These are phyloP conservation scores for Salminus brasiliensis DNA, from an alignment of 2,113 vertebrate genomes.

Conservation along the genomic window DNA sequence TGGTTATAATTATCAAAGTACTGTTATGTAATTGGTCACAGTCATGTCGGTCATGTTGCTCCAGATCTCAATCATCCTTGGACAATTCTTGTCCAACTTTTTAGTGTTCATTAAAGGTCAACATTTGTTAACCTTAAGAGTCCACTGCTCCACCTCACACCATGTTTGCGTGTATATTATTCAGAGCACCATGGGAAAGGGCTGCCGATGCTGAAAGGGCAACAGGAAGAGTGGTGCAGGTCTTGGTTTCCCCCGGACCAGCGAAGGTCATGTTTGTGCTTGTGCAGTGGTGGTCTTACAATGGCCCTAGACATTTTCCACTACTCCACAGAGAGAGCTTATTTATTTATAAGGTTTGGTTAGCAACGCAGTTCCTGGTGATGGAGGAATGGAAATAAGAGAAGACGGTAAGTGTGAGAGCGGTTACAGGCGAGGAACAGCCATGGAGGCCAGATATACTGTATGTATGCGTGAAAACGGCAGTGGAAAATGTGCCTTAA, in stretches of 20 bases:
- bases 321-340: background rate
- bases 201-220: constrained; percentile 10
- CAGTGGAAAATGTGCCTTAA: too few species aligned
- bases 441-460: too few species aligned
- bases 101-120: too few species aligned
- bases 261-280: background rate
- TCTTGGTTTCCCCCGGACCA: background rate
- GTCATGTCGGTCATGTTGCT: too few species aligned
- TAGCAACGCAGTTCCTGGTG: background rate
- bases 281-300: background rate
- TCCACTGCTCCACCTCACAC: background rate
- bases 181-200: constrained; percentile 14
- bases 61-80: background rate
- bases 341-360: background rate
- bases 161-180: constrained; percentile 1
- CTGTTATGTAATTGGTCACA: too few species aligned
- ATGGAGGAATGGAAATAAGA: background rate
- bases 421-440: background rate
- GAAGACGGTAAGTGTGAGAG: background rate
- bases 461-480: too few species aligned
- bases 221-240: constrained; percentile 6
- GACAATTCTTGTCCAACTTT: too few species aligned
- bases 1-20: too few species aligned
- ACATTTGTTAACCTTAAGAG: constrained; percentile 11
- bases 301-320: constrained; percentile 1